A percentile compares a stretch with the other conserved stretches of the same genome.
phyloP scores from a whole-genome alignment of 2,888 invertebrate genomes.

The Brenthis daphne region DNA sequence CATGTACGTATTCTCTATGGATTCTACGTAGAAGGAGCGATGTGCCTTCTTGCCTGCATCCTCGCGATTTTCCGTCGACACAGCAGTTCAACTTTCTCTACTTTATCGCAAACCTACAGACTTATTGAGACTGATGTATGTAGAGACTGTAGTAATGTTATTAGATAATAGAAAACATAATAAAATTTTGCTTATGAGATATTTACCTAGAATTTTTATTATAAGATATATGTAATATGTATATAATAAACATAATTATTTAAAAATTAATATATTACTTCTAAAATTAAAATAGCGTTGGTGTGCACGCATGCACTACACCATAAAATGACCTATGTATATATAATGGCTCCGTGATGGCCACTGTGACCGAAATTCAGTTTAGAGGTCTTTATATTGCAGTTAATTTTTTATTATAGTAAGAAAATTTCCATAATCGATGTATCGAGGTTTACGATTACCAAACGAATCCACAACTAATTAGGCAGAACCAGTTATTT shows the following conservation, averaged over 20 bases:
- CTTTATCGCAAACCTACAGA: constrained; percentile 53
- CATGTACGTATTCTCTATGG: constrained; percentile 84
- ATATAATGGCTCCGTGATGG: too few relatives aligned
- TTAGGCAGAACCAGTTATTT: too few relatives aligned
- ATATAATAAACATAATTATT: neutral
- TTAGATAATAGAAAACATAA: constrained; percentile 1
- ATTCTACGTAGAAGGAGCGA: constrained; percentile 86
- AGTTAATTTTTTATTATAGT: too few relatives aligned
- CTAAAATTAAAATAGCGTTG: too few relatives aligned
- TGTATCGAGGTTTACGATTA: too few relatives aligned
- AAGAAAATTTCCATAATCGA: too few relatives aligned
- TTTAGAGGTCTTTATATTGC: too few relatives aligned
- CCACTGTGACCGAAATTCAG: too few relatives aligned
- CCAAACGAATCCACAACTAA: too few relatives aligned
- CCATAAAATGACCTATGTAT: too few relatives aligned
- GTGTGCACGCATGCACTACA: too few relatives aligned
- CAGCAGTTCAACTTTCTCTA: constrained; percentile 50
- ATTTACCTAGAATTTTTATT: neutral
- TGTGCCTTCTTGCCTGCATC: constrained; percentile 83
- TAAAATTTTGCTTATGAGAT: neutral
- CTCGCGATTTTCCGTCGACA: constrained; percentile 83
- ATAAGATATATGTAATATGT: neutral
- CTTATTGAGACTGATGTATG: constrained; percentile 48
- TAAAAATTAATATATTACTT: too few relatives aligned
- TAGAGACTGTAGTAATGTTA: constrained; percentile 25